A percentile compares a stretch with the other conserved stretches of the same genome.
Evolutionary conservation across 2,113 vertebrate genomes (phyloP).

Genomic region (Prunella fulvescens): DNA sequence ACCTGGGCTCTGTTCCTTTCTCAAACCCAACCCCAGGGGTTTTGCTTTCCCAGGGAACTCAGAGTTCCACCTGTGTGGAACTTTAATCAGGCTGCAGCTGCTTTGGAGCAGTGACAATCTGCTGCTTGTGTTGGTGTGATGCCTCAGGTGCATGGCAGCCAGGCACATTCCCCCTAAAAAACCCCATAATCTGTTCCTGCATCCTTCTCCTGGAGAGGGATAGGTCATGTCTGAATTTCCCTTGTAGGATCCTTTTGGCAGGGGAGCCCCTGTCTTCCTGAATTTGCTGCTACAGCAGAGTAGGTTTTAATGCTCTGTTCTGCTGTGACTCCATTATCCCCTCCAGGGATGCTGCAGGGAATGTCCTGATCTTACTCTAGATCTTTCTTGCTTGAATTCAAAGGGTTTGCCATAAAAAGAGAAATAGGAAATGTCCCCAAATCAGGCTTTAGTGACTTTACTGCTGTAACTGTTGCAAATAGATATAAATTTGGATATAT

Average conservation of each 20-base stretch:
- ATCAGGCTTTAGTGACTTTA: not conserved
- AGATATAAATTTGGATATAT: not conserved
- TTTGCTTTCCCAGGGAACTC: not conserved
- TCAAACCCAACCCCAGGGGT: not conserved
- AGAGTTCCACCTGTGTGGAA: accelerated
- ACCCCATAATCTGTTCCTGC: not conserved
- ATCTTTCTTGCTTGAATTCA: not conserved
- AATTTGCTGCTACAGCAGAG: not conserved
- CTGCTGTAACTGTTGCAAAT: not conserved
- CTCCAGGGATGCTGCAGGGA: not conserved
- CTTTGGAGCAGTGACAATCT: not conserved
- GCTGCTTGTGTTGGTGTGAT: not conserved
- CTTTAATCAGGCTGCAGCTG: not conserved
- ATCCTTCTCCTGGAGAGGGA: not conserved
- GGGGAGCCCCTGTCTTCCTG: not conserved
- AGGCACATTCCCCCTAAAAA: not conserved
- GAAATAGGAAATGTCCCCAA: not conserved
- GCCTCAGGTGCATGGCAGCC: not conserved
- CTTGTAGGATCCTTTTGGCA: not conserved
- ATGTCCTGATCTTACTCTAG: not conserved
- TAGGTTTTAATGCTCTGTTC: not conserved
- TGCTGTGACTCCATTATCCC: not conserved
- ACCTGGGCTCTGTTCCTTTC: not conserved
- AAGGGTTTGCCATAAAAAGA: not conserved
- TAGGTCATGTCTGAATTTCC: accelerated